Evolutionary conservation across 2,113 vertebrate genomes (phyloP), one percentile per base, ranked within the genome.

Genomic region (Notechis scutatus): DNA sequence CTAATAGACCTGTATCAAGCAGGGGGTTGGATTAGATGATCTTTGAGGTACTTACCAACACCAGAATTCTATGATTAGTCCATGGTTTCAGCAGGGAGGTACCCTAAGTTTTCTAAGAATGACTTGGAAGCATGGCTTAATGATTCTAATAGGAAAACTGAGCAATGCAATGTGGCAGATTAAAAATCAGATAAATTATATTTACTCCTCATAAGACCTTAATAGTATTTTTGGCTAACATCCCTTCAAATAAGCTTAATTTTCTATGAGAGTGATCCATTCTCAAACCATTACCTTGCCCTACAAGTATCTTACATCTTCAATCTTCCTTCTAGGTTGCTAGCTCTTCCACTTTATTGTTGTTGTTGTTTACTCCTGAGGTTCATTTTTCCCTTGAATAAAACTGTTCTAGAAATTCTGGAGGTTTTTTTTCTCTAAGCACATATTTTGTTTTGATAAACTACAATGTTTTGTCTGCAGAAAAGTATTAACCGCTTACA

Each of bases 401-500:
- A 50, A 92, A 89, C 15, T 26, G 87, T 26, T 81, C 50, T 92
- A 89, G 88, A 64, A 96, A 93, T 90, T 87, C 88, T 94, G 94
- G 1, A 50, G 92, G 94, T 96, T 96, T 95, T 96, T 95, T 93
- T 94, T 91, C 93, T 94, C 94, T 93, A 94, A 96, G 93, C 95
- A 96, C 95, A 96, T 94, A 95, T 97, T 97, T 97, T 96, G 95
- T 96, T 97, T 96, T 96, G 96, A 97, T 97, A 97, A 97, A 97
- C 95, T 95, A 93, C 94, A 93, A 93, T 97, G 96, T 96, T 97
- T 97, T 97, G 96, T 96, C 94, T 97, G 96, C 96, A 95, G 96
- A 95, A 97, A 96, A 97, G 96, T 97, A 97, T 97, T 97, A 97
- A 97, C 96, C 96, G 94, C 96, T 97, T 97, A 96, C 97, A 97